Conservation (phyloP, 2,113 vertebrate genomes). For the Menura novaehollandiae region DNA sequence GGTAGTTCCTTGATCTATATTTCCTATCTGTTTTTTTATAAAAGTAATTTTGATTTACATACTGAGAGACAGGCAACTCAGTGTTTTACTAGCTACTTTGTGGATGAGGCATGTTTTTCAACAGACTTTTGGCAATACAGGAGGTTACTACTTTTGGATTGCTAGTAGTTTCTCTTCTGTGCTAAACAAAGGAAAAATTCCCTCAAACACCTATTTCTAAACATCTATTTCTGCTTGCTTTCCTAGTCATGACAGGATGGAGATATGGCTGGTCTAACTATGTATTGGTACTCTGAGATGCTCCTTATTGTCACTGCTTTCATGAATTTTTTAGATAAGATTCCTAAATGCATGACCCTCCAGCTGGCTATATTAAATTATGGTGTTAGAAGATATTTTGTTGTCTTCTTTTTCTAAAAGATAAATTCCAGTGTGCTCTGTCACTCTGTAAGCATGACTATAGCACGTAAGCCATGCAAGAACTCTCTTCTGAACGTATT, state of each 20-base stretch:
- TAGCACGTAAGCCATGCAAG: background rate
- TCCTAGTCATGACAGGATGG: background rate
- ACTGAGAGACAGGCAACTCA: background rate
- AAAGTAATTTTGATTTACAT: background rate
- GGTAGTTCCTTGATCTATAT: background rate
- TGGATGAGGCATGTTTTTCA: background rate
- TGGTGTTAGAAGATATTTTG: background rate
- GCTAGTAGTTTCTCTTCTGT: background rate
- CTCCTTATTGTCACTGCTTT: background rate
- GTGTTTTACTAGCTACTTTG: background rate
- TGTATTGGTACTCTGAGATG: background rate
- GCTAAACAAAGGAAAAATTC: background rate
- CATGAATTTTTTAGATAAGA: background rate
- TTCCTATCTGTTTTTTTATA: background rate
- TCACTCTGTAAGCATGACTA: background rate
- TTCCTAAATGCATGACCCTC: background rate
- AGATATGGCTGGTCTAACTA: background rate
- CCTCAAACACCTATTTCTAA: background rate
- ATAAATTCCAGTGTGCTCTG: background rate
- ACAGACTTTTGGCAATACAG: background rate
- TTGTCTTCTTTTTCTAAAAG: background rate
- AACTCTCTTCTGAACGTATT: background rate
- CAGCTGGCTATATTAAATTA: background rate
- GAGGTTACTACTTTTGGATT: background rate
- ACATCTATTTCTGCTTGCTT: background rate